These are phyloP conservation scores for Enteromius mattozi DNA, from an alignment of 2,797 vertebrate species.

Conservation along the genomic window DNA sequence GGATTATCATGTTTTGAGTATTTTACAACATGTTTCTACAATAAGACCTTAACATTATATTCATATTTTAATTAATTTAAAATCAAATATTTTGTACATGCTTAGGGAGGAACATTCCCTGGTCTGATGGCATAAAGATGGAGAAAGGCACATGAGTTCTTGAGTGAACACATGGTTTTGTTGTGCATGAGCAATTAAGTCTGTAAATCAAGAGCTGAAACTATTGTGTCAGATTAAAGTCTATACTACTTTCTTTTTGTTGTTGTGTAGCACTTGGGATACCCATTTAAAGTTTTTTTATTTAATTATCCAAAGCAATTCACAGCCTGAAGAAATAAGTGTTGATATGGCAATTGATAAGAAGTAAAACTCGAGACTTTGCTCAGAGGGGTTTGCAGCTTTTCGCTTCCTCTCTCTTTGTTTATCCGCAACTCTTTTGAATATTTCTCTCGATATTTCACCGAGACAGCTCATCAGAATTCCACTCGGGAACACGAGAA, in stretches of 20 bases:
- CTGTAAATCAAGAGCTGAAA: slow-evolving; percentile 71
- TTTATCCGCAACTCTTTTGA: background rate
- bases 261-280: slow-evolving; percentile 44
- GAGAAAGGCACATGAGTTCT: slow-evolving; percentile 94
- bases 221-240: slow-evolving; percentile 24
- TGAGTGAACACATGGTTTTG: slow-evolving; percentile 63
- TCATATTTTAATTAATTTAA: slow-evolving; percentile 76
- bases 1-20: slow-evolving; percentile 66
- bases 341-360: slow-evolving; percentile 65
- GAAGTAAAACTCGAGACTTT: background rate
- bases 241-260: slow-evolving; percentile 47
- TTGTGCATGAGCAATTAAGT: slow-evolving; percentile 80
- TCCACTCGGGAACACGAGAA: background rate
- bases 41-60: slow-evolving; percentile 77
- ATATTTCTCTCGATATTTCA: background rate
- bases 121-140: slow-evolving; percentile 78
- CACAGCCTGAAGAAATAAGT: slow-evolving; percentile 65
- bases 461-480: slow-evolving; percentile 12
- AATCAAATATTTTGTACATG: slow-evolving; percentile 84
- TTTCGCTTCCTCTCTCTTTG: background rate
- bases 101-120: slow-evolving; percentile 80
- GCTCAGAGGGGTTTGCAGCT: background rate
- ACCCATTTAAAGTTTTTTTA: slow-evolving; percentile 58
- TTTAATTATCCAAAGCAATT: slow-evolving; percentile 68
- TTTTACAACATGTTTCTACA: slow-evolving; percentile 81